A percentile compares a stretch with the other conserved stretches of the same genome.
phyloP scores from a whole-genome alignment of 1,140 invertebrate species.

The Andricus grossulariae region DNA sequence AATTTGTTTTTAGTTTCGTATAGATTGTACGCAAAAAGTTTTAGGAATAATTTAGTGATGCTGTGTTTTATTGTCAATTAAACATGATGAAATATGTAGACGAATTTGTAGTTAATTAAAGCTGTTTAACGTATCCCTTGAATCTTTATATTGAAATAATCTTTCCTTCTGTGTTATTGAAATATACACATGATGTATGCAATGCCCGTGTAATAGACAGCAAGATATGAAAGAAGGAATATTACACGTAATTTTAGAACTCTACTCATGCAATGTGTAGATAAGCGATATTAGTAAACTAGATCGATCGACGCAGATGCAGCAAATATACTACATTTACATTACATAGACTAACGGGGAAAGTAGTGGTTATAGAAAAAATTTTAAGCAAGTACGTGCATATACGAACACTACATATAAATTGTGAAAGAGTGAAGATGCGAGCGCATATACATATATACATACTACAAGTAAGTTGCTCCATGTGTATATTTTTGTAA shows the following conservation, averaged over 20 bases:
- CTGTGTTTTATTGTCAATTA: too few species aligned
- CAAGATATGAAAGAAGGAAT: not conserved
- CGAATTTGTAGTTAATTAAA: too few species aligned
- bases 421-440: slow-evolving; percentile 13
- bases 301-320: slow-evolving; percentile 17
- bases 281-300: slow-evolving; percentile 10
- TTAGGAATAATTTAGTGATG: too few species aligned
- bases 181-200: not conserved
- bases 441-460: slow-evolving; percentile 53
- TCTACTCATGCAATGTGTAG: slow-evolving; percentile 22
- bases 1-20: not conserved
- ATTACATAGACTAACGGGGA: slow-evolving; percentile 70
- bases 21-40: too few species aligned
- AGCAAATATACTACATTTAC: slow-evolving; percentile 63
- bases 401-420: slow-evolving; percentile 33
- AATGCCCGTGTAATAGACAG: too few species aligned
- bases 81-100: too few species aligned
- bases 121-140: too few species aligned
- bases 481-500: slow-evolving; percentile 77
- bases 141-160: not conserved
- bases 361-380: slow-evolving; percentile 70
- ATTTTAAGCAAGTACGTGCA: slow-evolving; percentile 43
- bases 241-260: slow-evolving; percentile 14
- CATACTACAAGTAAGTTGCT: slow-evolving; percentile 68
- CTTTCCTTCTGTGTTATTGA: not conserved